A percentile compares a stretch with the other conserved stretches of the same genome.
Conservation (phyloP, 2,113 vertebrate species). For the Myiagra hebetior region DNA sequence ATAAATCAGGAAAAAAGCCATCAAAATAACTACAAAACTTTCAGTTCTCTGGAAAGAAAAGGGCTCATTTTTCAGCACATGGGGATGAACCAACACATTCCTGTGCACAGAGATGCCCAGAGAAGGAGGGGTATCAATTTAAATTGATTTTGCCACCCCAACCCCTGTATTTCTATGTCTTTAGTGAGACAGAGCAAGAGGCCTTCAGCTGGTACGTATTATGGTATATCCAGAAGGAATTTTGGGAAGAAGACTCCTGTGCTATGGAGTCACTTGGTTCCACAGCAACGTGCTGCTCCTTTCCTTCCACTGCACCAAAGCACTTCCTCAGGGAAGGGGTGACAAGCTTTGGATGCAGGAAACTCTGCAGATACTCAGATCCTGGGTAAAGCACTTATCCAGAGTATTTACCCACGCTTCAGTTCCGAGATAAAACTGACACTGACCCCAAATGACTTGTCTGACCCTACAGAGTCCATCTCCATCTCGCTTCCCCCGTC, state of each 20-base stretch:
- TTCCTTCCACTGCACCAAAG: neutral
- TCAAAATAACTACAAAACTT: neutral
- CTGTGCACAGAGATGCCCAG: neutral
- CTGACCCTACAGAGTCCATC: neutral
- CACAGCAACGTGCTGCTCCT: neutral
- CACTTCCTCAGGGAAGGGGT: neutral
- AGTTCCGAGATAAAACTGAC: accelerated
- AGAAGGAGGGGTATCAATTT: neutral
- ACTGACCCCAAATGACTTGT: neutral
- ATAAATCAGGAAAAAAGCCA: neutral
- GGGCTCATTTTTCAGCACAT: neutral
- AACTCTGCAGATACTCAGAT: neutral
- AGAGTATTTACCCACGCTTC: neutral
- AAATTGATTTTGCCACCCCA: neutral
- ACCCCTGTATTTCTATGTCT: neutral
- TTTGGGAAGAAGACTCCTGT: neutral
- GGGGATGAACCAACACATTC: neutral
- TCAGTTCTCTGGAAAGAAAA: neutral
- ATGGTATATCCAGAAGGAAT: neutral
- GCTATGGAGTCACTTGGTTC: neutral
- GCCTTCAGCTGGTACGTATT: neutral
- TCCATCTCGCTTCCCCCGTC: accelerated
- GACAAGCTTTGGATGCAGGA: neutral
- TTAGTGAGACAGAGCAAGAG: neutral
- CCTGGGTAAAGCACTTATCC: neutral